Percentiles rank a stretch among this genome's conserved stretches.
Conservation (phyloP, 2,888 invertebrate genomes). For the Drosophila anomalata region DNA sequence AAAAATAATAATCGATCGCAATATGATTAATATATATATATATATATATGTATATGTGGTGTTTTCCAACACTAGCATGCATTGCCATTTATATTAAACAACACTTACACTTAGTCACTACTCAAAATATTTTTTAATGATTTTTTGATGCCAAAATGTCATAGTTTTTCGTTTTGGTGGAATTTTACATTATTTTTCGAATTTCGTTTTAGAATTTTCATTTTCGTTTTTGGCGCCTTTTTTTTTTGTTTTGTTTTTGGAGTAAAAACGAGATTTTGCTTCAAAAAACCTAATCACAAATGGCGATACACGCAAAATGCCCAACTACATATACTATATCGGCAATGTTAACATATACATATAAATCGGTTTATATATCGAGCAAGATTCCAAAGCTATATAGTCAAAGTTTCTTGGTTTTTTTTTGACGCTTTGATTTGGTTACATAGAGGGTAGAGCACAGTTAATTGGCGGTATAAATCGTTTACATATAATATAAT, state of each 20-base stretch:
- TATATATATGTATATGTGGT: slow-evolving; percentile 26
- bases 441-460: slow-evolving; percentile 59
- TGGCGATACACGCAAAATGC: slow-evolving; percentile 59
- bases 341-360: slow-evolving; percentile 54
- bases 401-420: slow-evolving; percentile 2
- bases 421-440: slow-evolving; percentile 19
- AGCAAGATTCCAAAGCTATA: slow-evolving; percentile 39
- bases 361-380: slow-evolving; percentile 43
- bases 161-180: slow-evolving; percentile 19
- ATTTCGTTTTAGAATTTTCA: slow-evolving; percentile 34
- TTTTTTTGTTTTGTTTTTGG: slow-evolving; percentile 11
- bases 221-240: slow-evolving; percentile 28
- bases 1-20: slow-evolving; percentile 45
- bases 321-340: slow-evolving; percentile 55
- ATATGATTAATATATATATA: slow-evolving; percentile 39
- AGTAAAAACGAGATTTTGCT: slow-evolving; percentile 38
- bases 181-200: slow-evolving; percentile 19
- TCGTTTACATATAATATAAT: slow-evolving; percentile 52
- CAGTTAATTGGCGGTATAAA: slow-evolving; percentile 79
- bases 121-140: slow-evolving; percentile 27
- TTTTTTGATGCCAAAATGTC: slow-evolving; percentile 19
- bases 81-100: slow-evolving; percentile 40
- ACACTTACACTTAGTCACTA: slow-evolving; percentile 39
- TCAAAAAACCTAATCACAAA: slow-evolving; percentile 68
- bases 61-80: slow-evolving; percentile 29